Evolutionary conservation across 30 jellyfish, hydroid and myxozoan genomes (phyloP), one percentile per base, ranked within the genome.

Genomic region (Mastigias papua): DNA sequence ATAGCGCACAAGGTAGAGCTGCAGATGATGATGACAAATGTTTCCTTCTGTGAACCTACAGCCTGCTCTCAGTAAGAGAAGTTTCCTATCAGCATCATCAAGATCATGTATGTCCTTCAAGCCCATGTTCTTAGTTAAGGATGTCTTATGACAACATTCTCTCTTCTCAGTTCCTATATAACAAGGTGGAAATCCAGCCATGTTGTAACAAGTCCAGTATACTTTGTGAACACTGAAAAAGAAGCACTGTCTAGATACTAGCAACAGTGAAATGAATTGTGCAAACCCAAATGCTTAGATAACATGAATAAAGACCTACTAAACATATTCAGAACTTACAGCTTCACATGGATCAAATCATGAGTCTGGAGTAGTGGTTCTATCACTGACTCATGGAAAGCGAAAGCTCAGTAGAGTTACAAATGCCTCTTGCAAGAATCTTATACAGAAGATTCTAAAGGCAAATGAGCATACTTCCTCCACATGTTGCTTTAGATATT

Each of bases 101-200:
- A 61, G 73, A 61, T 61, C 73, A 19, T 6, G 17, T 28, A 61
- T n/a, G 11, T 61, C 34, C 34, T 61, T 61, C 7, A 61, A 23
- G 10, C 73, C 73, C 17, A 28, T 61, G 20, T 20, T 61, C 34
- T 20, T 61, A 7, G 73, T 61, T n/a, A 61, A 28, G 34, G 73
- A 61, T 7, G 30, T 28, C 0, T 61, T 61, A 20, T 61, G 73
- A 19, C 73, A 61, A 7, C 20, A 61, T 11, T 61, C 73, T 19
- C 34, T 20, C 34, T 61, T 61, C 34, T 61, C 73, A 61, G 34
- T 28, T n/a, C 73, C 20, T n/a, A 61, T 61, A 61, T 23, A 61
- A 19, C 73, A 61, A 6, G 73, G 73, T 61, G 10, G 73, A 61
- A 61, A 28, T 61, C 17, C 73, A 61, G 73, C 73, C 73, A 61